Evolutionary conservation across 2,888 invertebrate species (phyloP), one percentile per base, ranked within the genome.

Genomic region (Galeopsomyia nigrocyanea): DNA sequence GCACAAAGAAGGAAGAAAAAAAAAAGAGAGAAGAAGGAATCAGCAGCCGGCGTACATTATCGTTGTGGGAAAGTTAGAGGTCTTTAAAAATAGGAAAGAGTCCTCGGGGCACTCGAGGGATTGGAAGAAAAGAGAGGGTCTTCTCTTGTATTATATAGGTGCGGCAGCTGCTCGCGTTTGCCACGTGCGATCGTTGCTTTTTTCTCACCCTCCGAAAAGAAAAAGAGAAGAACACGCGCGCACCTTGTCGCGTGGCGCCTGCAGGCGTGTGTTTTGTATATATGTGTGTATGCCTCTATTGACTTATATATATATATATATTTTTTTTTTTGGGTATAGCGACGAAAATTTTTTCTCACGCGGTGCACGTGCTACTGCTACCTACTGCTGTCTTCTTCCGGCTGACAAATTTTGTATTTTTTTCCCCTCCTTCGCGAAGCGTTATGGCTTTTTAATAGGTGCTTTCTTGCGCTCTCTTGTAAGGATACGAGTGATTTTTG

Each of bases 41-140:
- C 39, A 10, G 39, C 39, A 39, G 39, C 39, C 39, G 39, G 39
- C 64, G 26, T 2, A 65, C 46, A 72, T 64, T 72, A 73, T 68
- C 73, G 68, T 68, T 73, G 68, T 73, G 68, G 73, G 68, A 73
- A 73, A 71, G 60, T 13, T 7, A n/a, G 22, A 26, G 70, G 9
- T 53, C 63, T 72, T 72, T 72, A 73, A 73, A 73, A 73, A 73
- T 60, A 64, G 64, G 53, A 73, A 51, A 58, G 50, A 53, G 19
- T 21, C 14, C 13, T 51, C 50, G 39, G 67, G 13, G 5, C 13
- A 39, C 7, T 39, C 10, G 39, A 39, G 39, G 39, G 39, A 39
- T 22, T 70, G 73, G 70, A 63, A 74, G 26, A n/a, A n/a, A n/a
- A 26, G 26, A 26, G 73, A 74, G 70, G 69, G 73, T 66, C 69